These are phyloP conservation scores for Drosophila willistoni DNA, from an alignment of 1,140 invertebrate genomes.

Conservation along the genomic window DNA sequence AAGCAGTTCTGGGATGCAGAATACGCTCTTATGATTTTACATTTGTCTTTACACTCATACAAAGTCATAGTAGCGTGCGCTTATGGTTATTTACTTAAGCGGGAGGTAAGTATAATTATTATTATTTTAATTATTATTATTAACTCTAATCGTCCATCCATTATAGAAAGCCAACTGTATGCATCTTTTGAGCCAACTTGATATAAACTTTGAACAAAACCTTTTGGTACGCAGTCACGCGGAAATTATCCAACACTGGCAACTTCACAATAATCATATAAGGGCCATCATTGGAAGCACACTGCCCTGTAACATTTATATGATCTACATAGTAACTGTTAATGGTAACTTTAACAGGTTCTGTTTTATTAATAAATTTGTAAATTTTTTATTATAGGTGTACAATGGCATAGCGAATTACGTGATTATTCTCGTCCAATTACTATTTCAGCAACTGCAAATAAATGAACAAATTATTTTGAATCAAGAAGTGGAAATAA, in stretches of 20 bases:
- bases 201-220: constrained; percentile 30
- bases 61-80: constrained; percentile 59
- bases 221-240: constrained; percentile 3
- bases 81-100: constrained; percentile 60
- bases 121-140: background rate
- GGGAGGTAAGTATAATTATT: constrained; percentile 48
- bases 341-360: background rate
- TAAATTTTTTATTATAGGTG: constrained; percentile 33
- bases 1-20: constrained; percentile 40
- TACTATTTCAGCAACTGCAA: constrained; percentile 68
- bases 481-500: constrained; percentile 15
- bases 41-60: constrained; percentile 60
- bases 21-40: constrained; percentile 55
- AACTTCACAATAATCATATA: constrained; percentile 60
- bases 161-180: constrained; percentile 57
- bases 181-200: constrained; percentile 46
- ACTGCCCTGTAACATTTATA: constrained; percentile 38
- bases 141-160: background rate
- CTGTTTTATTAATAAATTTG: too few relatives aligned
- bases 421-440: constrained; percentile 69
- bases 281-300: constrained; percentile 46
- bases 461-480: constrained; percentile 42
- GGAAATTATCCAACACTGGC: constrained; percentile 66
- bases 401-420: constrained; percentile 71
- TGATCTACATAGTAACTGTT: constrained; percentile 52